Evolutionary conservation across 2,888 invertebrate species (phyloP).

Genomic region (Gnatocerus cornutus): DNA sequence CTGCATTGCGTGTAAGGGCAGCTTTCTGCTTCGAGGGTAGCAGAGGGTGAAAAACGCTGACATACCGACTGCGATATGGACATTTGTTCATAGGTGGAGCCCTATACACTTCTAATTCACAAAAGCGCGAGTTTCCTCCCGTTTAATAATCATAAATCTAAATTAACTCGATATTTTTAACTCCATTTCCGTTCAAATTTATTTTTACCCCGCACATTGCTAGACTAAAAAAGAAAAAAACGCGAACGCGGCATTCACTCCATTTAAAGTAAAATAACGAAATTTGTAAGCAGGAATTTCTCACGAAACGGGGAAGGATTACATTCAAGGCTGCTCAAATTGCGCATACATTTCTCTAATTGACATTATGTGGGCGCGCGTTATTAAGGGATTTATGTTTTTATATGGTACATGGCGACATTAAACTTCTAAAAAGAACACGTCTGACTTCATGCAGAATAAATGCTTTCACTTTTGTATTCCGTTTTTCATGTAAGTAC

Average conservation of each 20-base stretch:
- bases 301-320: conserved; percentile 8
- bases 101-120: neutral
- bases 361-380: conserved; percentile 19
- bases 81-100: conserved; percentile 54
- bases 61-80: conserved; percentile 46
- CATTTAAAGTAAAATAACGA: conserved; percentile 21
- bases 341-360: conserved; percentile 21
- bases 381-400: conserved; percentile 17
- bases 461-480: conserved; percentile 25
- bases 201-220: neutral
- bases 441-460: conserved; percentile 7
- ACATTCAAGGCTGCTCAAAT: conserved; percentile 22
- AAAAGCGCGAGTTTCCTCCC: neutral
- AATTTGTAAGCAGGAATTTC: conserved; percentile 23
- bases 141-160: conserved; percentile 7
- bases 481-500: conserved; percentile 21
- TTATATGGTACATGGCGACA: conserved; percentile 2
- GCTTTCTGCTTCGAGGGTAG: conserved; percentile 43
- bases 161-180: conserved; percentile 22
- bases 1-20: conserved; percentile 43
- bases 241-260: neutral
- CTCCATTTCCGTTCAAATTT: conserved; percentile 9
- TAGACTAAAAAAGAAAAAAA: conserved; percentile 9
- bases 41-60: conserved; percentile 42
- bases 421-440: conserved; percentile 4